Percentiles rank a stretch among this genome's conserved stretches.
Evolutionary conservation across 2,888 invertebrate species (phyloP).

Genomic region (Actias luna): DNA sequence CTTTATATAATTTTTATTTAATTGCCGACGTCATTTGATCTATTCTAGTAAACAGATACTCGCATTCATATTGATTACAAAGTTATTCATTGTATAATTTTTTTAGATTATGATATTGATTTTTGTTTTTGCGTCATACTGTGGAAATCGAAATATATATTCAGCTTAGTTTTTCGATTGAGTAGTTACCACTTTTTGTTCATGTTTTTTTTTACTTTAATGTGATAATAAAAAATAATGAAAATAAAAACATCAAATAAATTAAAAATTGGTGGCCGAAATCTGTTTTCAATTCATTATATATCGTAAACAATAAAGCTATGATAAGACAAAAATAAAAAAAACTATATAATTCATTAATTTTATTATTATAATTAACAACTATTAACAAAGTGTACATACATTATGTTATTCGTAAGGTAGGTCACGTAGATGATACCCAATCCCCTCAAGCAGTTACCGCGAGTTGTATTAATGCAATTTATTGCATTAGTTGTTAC

Average conservation of each 20-base stretch:
- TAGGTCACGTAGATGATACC: neutral
- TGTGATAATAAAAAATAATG: too few relatives aligned
- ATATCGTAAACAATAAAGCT: too few relatives aligned
- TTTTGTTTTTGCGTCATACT: neutral
- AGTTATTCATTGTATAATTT: conserved; percentile 7
- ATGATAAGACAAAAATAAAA: neutral
- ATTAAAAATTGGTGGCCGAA: too few relatives aligned
- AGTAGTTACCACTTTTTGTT: too few relatives aligned
- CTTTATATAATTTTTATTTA: conserved; percentile 9
- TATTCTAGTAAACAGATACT: conserved; percentile 9
- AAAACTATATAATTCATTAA: neutral
- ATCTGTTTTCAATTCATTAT: too few relatives aligned
- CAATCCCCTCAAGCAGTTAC: neutral
- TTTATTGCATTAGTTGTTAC: conserved; percentile 5
- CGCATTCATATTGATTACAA: conserved; percentile 1
- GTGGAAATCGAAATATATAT: neutral
- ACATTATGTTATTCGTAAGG: neutral
- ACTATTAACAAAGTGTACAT: neutral
- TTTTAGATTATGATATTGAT: neutral
- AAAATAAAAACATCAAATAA: too few relatives aligned
- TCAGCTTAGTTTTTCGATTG: too few relatives aligned
- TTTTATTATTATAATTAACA: neutral
- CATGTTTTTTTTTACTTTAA: too few relatives aligned
- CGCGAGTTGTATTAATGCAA: neutral
- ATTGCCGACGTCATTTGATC: neutral